Evolutionary conservation across 1,140 invertebrate genomes (phyloP).

Genomic region (Eurosta solidaginis): DNA sequence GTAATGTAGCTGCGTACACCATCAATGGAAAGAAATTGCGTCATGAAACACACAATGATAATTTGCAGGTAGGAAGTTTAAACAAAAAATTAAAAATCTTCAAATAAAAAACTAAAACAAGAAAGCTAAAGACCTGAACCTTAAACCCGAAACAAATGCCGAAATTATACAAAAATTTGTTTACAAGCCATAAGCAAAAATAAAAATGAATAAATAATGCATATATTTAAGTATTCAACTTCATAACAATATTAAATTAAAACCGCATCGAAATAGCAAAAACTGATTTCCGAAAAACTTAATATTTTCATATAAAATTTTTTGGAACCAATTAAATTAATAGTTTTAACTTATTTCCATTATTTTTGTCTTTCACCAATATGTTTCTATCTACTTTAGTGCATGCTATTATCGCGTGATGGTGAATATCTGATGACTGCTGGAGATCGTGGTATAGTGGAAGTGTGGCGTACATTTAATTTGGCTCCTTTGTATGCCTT

Average conservation of each 20-base stretch:
- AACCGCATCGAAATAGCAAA: too few relatives aligned
- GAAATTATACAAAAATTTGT: too few relatives aligned
- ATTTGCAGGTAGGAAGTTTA: conserved; percentile 76
- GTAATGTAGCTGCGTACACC: conserved; percentile 90
- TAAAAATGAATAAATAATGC: too few relatives aligned
- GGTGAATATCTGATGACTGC: conserved; percentile 98
- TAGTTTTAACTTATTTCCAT: neutral
- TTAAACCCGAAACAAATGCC: too few relatives aligned
- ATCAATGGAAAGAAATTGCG: conserved; percentile 87
- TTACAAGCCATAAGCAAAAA: too few relatives aligned
- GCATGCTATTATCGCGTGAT: conserved; percentile 91
- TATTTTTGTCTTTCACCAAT: neutral
- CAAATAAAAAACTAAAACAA: too few relatives aligned
- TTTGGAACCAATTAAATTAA: neutral
- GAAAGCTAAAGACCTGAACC: too few relatives aligned
- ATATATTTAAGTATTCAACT: too few relatives aligned
- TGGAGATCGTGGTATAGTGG: conserved; percentile 94
- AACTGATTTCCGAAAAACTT: too few relatives aligned
- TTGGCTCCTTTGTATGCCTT: conserved; percentile 96
- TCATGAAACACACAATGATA: conserved; percentile 91
- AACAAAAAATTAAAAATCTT: neutral
- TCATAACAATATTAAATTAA: too few relatives aligned
- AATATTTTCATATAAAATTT: too few relatives aligned
- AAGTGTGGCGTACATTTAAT: conserved; percentile 98
- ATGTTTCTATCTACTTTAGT: conserved; percentile 65